Evolutionary conservation across 2,113 vertebrate genomes (phyloP).

Genomic region (Nesoenas mayeri): DNA sequence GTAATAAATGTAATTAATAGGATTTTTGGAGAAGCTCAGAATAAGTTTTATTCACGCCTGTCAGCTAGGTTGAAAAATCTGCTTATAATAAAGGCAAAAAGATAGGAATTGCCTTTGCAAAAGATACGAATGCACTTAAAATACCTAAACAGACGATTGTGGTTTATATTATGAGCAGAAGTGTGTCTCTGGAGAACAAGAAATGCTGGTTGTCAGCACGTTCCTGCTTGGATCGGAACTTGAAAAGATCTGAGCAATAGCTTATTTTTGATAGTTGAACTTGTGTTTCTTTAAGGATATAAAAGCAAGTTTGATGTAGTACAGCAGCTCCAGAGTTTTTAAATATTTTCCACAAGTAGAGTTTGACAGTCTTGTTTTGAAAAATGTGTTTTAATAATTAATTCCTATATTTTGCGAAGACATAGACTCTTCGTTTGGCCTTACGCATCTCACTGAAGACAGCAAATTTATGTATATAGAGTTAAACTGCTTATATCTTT

Average conservation of each 20-base stretch:
- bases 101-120: not conserved
- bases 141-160: not conserved
- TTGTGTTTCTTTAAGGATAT: not conserved
- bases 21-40: conserved; percentile 35
- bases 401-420: not conserved
- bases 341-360: conserved; percentile 37
- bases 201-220: not conserved
- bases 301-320: conserved; percentile 18
- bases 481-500: conserved; percentile 30
- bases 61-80: conserved; percentile 57
- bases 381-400: conserved; percentile 62
- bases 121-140: not conserved
- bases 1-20: conserved; percentile 47
- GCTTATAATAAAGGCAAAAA: conserved; percentile 24
- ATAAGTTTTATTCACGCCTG: conserved; percentile 46
- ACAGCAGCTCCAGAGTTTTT: conserved; percentile 31
- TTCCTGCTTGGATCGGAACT: conserved; percentile 8
- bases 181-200: not conserved
- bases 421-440: not conserved
- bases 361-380: conserved; percentile 34
- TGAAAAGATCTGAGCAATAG: conserved; percentile 15
- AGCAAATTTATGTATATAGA: not conserved
- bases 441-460: not conserved
- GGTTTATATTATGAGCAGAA: not conserved
- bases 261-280: not conserved